These are phyloP conservation scores for Rhagonycha fulva DNA, from an alignment of 2,888 invertebrate species.

Conservation along the genomic window DNA sequence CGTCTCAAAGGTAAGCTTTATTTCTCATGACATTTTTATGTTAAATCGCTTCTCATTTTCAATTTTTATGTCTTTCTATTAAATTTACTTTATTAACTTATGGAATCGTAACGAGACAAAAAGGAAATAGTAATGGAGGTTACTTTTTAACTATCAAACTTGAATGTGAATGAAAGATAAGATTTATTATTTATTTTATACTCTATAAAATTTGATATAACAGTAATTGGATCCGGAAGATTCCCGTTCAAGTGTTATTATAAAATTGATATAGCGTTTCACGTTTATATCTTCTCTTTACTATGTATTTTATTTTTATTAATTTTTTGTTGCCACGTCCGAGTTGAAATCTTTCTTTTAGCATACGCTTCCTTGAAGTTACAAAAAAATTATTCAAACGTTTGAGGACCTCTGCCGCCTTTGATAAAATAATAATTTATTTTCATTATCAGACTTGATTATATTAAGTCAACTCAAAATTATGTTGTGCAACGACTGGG, in stretches of 20 bases:
- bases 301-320: background rate
- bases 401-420: background rate
- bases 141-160: background rate
- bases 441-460: background rate
- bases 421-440: background rate
- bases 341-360: background rate
- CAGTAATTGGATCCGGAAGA: conserved; percentile 37
- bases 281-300: background rate
- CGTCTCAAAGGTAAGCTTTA: conserved; percentile 59
- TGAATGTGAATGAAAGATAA: conserved; percentile 33
- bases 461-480: background rate
- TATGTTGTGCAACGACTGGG: background rate
- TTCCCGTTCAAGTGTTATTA: conserved; percentile 21
- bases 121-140: background rate
- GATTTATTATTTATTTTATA: conserved; percentile 41
- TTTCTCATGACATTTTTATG: conserved; percentile 7
- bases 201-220: conserved; percentile 41
- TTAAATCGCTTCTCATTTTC: background rate
- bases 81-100: background rate
- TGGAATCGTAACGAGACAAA: background rate
- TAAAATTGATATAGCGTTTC: background rate
- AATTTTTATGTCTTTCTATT: background rate
- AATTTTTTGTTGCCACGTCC: background rate
- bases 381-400: background rate
- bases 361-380: background rate